Percentiles rank a stretch among this genome's conserved stretches.
Evolutionary conservation across 1,140 invertebrate species (phyloP).

Genomic region (Lucilia cuprina): DNA sequence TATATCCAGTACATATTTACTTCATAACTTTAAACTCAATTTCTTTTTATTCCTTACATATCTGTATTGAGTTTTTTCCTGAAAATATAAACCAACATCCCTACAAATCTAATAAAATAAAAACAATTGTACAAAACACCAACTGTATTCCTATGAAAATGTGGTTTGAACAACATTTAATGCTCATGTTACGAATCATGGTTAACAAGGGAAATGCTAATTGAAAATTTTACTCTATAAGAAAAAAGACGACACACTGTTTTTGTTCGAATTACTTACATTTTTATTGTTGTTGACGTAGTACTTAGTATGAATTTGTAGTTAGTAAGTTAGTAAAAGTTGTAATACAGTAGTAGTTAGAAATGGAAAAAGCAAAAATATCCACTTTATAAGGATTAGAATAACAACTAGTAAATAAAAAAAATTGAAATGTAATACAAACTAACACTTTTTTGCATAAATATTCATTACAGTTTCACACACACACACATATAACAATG

Average conservation of each 20-base stretch:
- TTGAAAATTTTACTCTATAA: neutral
- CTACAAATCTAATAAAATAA: no score
- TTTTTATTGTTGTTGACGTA: neutral
- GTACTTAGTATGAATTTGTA: neutral
- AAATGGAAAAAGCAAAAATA: neutral
- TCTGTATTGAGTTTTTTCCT: no score
- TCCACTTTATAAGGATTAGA: neutral
- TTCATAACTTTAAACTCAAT: no score
- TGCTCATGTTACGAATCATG: constrained; percentile 17
- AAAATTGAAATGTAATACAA: neutral
- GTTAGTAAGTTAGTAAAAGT: neutral
- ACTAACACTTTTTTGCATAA: neutral
- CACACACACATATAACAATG: neutral
- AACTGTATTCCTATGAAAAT: neutral
- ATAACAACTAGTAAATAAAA: neutral
- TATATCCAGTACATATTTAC: no score
- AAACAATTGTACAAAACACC: no score
- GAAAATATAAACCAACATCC: no score
- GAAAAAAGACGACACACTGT: neutral
- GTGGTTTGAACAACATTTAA: constrained; percentile 7
- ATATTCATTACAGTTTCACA: no score
- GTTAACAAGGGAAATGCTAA: constrained; percentile 14
- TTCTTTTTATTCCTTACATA: no score
- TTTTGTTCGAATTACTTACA: neutral
- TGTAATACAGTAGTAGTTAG: neutral